A percentile compares a stretch with the other conserved stretches of the same genome.
These are phyloP conservation scores for Galerucella pusilla DNA, from an alignment of 2,888 invertebrate genomes.

Conservation along the genomic window DNA sequence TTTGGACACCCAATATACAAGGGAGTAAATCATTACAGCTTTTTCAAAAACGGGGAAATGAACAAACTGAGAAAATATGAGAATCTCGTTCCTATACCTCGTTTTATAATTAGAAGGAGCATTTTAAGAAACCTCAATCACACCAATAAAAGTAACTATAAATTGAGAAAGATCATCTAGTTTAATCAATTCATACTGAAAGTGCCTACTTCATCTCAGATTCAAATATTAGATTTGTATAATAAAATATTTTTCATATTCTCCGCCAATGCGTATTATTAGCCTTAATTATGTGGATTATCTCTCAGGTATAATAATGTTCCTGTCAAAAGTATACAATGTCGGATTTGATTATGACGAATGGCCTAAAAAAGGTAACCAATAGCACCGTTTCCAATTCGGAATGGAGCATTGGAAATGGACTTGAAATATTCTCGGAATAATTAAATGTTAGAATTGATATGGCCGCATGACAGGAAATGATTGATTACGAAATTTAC, in stretches of 20 bases:
- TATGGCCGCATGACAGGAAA: conserved; percentile 2
- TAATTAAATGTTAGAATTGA: not conserved
- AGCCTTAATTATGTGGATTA: conserved; percentile 58
- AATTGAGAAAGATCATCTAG: no score
- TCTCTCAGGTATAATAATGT: conserved; percentile 57
- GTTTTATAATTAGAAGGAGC: no score
- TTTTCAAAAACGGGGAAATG: no score
- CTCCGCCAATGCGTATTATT: conserved; percentile 17
- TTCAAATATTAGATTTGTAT: not conserved
- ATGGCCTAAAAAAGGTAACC: conserved; percentile 19
- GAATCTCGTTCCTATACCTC: no score
- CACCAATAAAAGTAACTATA: no score
- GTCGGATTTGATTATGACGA: conserved; percentile 26
- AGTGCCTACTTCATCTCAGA: no score
- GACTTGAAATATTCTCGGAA: conserved; percentile 13
- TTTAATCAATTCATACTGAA: no score
- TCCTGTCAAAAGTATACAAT: conserved; percentile 48
- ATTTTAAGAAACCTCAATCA: no score
- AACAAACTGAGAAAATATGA: no score
- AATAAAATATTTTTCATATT: not conserved
- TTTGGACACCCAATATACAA: no score
- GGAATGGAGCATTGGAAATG: conserved; percentile 20
- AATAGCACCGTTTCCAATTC: conserved; percentile 25
- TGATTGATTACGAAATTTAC: conserved; percentile 5
- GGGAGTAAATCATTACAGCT: no score